Evolutionary conservation across 2,113 vertebrate genomes (phyloP), one percentile per base, ranked within the genome.

Genomic region (Phasianus colchicus): DNA sequence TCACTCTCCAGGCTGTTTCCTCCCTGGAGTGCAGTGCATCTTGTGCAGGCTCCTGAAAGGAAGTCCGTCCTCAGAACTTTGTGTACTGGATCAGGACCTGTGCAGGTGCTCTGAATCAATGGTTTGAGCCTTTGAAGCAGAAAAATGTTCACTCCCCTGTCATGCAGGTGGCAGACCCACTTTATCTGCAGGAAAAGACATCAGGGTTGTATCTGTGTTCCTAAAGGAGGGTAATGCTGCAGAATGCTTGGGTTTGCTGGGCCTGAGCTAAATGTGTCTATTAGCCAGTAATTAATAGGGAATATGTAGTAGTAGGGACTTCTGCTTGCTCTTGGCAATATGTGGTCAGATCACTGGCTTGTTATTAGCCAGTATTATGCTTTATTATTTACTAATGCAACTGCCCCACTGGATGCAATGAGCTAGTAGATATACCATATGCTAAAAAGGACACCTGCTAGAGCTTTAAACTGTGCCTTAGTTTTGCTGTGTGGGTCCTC

Each of bases 101-200:
- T 20, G 30, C 3, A 3, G 34, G 24, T 1, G 2, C 3, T 30
- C 8, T 40, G 67, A 76, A 13, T 7, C 9, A 9, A 6, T 10
- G 30, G 16, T 34, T 32, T n/a, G 43, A 77, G 57, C 10, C 17
- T 21, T 7, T 0, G 2, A 63, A 65, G 9, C 29, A 42, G 21
- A 54, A 32, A 42, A 24, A 3, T 0, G 0, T 30, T 48, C 15
- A 0, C 0, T 40, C 30, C 34, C 13, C 9, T 40, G 14, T n/a
- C 0, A 0, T 3, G 10, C 32, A 38, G 17, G 27, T 55, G 86
- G n/a, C 57, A 67, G 40, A 13, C 6, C 36, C 0, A 0, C 24
- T 61, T 42, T 10, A 43, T 45, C 17, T n/a, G n/a, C 4, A 30
- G 25, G 16, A 43, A 36, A 42, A 83, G n/a, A 10, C 48, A 16